Conservation (phyloP, 2,797 vertebrate species). For the Sebastes cheni region DNA sequence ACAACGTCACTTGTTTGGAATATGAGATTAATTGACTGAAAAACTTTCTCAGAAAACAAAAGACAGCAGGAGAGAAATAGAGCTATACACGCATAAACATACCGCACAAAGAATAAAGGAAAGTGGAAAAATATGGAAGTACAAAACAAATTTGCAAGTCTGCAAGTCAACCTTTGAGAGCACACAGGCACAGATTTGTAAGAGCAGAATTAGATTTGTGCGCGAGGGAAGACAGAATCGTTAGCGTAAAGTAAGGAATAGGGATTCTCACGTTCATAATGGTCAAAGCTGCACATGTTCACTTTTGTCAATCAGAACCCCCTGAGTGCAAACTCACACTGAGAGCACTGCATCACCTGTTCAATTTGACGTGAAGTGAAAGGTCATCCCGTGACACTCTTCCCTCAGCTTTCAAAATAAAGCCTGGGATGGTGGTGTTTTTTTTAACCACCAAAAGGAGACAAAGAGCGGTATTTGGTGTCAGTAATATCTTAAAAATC, state of each 20-base stretch:
- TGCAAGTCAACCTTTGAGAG: too few relatives aligned
- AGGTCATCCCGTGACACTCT: background rate
- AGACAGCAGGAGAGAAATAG: background rate
- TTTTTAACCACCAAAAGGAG: background rate
- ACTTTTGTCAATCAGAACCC: background rate
- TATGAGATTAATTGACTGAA: background rate
- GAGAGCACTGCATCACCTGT: background rate
- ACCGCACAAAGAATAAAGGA: background rate
- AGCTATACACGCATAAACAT: background rate
- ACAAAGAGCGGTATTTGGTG: background rate
- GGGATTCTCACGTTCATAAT: background rate
- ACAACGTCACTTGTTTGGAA: background rate
- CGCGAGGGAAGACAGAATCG: background rate
- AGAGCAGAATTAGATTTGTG: background rate
- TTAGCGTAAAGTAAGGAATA: accelerated
- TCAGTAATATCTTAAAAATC: too few relatives aligned
- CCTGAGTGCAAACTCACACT: background rate
- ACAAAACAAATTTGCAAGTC: background rate
- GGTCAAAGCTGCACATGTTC: background rate
- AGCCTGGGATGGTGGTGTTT: background rate
- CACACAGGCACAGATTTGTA: background rate
- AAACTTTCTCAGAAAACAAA: background rate
- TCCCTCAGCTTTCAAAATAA: background rate
- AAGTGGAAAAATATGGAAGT: background rate
- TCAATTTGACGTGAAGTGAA: background rate